Conservation (phyloP, 2,888 invertebrate species). For the Rhyacophila evoluta region DNA sequence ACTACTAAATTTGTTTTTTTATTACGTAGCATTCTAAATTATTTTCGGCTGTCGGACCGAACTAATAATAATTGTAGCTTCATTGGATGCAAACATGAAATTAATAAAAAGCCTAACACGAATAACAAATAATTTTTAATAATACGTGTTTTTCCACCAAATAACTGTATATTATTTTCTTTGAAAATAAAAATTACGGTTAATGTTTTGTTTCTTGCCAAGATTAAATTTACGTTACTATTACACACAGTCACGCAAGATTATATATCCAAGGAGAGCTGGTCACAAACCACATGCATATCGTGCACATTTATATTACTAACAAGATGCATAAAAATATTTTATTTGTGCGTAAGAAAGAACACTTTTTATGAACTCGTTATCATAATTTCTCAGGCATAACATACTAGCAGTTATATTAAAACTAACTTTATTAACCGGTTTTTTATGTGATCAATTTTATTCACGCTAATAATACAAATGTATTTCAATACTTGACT, state of each 20-base stretch:
- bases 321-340: background rate
- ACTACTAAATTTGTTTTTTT: background rate
- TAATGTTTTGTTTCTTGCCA: conserved; percentile 1
- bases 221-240: background rate
- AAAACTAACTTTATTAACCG: too few species aligned
- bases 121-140: background rate
- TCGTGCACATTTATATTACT: background rate
- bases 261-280: background rate
- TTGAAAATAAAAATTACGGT: background rate
- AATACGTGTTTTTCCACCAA: background rate
- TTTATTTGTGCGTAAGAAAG: too few species aligned
- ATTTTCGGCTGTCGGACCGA: background rate
- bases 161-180: conserved; percentile 6
- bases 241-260: background rate
- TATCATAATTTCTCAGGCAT: too few species aligned
- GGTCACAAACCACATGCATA: conserved; percentile 1
- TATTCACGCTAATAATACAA: too few species aligned
- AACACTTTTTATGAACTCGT: too few species aligned
- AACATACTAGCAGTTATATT: too few species aligned
- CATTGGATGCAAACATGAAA: conserved; percentile 6
- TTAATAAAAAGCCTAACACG: background rate
- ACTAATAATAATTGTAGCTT: conserved; percentile 6
- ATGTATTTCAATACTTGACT: too few species aligned
- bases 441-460: too few species aligned
- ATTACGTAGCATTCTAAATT: background rate